Percentiles rank a stretch among this genome's conserved stretches.
Conservation (phyloP, 35 echinoderm and acorn worm genomes). For the Hemicentrotus pulcherrimus region DNA sequence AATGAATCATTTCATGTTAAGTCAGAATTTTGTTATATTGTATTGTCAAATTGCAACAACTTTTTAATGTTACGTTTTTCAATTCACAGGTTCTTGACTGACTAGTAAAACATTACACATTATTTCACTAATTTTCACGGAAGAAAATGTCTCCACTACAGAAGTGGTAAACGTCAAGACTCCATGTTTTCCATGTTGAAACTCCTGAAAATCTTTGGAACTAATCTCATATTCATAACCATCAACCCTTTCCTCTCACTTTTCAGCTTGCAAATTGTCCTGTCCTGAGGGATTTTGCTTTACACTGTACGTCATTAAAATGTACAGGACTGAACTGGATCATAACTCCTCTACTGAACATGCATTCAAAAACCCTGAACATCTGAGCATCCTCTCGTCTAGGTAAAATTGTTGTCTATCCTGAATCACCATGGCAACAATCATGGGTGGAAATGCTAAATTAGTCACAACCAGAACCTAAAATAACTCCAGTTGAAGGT, state of each 20-base stretch:
- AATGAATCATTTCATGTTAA: too few relatives aligned
- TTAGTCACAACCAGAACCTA: neutral
- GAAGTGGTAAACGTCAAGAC: too few relatives aligned
- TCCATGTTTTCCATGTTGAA: too few relatives aligned
- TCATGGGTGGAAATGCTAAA: neutral
- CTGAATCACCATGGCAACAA: neutral
- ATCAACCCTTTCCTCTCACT: neutral
- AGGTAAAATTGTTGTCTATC: neutral
- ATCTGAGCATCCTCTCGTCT: neutral
- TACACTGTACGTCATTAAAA: neutral
- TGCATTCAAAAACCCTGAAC: neutral
- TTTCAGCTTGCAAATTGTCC: neutral
- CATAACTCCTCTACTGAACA: neutral
- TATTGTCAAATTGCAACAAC: neutral
- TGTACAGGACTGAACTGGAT: neutral
- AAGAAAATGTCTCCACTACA: too few relatives aligned
- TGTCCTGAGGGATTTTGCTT: neutral
- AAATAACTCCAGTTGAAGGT: neutral
- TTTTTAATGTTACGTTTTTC: neutral
- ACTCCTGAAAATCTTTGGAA: neutral
- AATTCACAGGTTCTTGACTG: too few relatives aligned
- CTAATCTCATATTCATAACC: neutral
- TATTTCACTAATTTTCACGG: too few relatives aligned
- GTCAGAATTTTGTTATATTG: neutral
- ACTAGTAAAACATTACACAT: too few relatives aligned